Evolutionary conservation across 2,797 vertebrate species (phyloP).

Genomic region (Falco concolor): DNA sequence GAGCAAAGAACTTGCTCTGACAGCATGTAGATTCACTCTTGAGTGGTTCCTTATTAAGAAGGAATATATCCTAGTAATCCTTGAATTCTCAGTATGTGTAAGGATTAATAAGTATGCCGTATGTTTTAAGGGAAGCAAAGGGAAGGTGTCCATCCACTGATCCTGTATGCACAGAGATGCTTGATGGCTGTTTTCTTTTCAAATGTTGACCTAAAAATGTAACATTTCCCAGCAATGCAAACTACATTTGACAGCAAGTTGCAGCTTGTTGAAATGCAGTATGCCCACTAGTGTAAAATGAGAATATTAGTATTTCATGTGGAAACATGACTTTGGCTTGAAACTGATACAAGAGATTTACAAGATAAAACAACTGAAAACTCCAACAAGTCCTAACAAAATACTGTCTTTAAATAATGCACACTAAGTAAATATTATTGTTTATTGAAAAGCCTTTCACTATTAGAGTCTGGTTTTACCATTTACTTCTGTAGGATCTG

Average conservation of each 20-base stretch:
- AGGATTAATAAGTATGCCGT: neutral
- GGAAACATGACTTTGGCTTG: constrained; percentile 69
- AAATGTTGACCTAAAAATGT: constrained; percentile 37
- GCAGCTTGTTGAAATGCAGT: constrained; percentile 67
- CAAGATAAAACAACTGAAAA: constrained; percentile 54
- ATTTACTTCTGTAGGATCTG: neutral
- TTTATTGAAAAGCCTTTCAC: constrained; percentile 15
- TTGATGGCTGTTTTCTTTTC: constrained; percentile 4
- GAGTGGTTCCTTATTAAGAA: neutral
- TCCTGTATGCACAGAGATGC: neutral
- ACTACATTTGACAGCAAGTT: constrained; percentile 49
- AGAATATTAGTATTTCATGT: constrained; percentile 70
- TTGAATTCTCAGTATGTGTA: neutral
- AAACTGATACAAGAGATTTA: constrained; percentile 65
- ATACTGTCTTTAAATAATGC: constrained; percentile 43
- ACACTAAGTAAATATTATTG: constrained; percentile 31
- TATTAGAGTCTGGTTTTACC: neutral
- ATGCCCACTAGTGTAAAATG: constrained; percentile 69
- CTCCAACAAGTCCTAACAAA: constrained; percentile 50
- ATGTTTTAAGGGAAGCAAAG: neutral
- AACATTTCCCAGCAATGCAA: constrained; percentile 38
- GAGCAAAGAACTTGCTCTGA: neutral
- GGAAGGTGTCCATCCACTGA: neutral
- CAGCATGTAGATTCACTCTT: neutral
- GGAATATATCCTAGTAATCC: neutral